phyloP scores from a whole-genome alignment of 2,888 invertebrate species.

The Aleiodes testaceus region DNA sequence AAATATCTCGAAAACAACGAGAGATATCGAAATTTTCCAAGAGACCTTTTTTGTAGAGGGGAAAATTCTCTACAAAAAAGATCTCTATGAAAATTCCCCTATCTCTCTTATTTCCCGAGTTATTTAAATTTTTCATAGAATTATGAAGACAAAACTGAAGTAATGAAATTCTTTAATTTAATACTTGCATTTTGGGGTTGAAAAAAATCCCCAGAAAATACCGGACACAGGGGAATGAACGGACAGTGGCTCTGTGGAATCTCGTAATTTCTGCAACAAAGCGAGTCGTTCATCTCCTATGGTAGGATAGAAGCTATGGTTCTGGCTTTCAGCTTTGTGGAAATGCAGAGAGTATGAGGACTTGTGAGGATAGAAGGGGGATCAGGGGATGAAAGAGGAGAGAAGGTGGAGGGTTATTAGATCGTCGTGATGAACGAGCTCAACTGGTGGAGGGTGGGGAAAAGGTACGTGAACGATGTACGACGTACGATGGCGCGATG shows the following conservation, averaged over 20 bases:
- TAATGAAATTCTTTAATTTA: no score
- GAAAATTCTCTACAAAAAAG: no score
- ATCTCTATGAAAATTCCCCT: no score
- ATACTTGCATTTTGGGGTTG: slow-evolving; percentile 47
- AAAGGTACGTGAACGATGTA: slow-evolving; percentile 53
- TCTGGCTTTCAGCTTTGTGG: slow-evolving; percentile 20
- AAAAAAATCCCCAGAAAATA: slow-evolving; percentile 43
- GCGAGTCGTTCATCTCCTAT: slow-evolving; percentile 59
- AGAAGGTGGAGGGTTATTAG: slow-evolving; percentile 59
- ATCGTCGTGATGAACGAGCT: slow-evolving; percentile 65
- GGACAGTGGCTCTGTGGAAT: slow-evolving; percentile 53
- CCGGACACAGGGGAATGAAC: slow-evolving; percentile 28
- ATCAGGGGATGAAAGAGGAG: slow-evolving; percentile 3
- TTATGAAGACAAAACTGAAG: no score
- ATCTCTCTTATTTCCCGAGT: no score
- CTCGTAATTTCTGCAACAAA: slow-evolving; percentile 65
- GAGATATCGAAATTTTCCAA: no score
- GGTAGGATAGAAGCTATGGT: slow-evolving; percentile 1
- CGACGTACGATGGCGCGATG: slow-evolving; percentile 51
- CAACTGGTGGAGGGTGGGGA: slow-evolving; percentile 44
- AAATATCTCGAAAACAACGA: no score
- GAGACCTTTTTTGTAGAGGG: no score
- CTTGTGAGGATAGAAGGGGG: not conserved
- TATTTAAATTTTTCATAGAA: not conserved
- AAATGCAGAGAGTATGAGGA: slow-evolving; percentile 3